Evolutionary conservation across 2,888 invertebrate genomes (phyloP).

Genomic region (Flabesymbios commensalis): DNA sequence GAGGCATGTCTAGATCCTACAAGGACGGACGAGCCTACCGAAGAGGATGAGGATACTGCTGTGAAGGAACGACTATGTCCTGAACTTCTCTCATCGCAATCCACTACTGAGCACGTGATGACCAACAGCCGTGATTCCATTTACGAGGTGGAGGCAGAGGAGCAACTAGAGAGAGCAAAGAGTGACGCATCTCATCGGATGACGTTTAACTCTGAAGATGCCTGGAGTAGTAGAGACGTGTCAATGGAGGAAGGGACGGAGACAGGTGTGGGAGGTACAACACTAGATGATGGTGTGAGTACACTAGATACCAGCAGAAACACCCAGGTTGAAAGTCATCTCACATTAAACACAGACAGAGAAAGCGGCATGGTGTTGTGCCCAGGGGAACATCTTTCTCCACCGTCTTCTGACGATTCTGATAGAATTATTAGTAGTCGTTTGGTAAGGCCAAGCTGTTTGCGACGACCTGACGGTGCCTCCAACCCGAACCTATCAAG

Average conservation of each 20-base stretch:
- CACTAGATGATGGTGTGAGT: not conserved
- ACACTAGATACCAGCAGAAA: too few relatives aligned
- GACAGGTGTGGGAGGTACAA: not conserved
- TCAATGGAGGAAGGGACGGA: not conserved
- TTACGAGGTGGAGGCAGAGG: conserved; percentile 57
- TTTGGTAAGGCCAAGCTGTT: conserved; percentile 23
- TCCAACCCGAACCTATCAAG: conserved; percentile 87
- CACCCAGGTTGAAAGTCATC: too few relatives aligned
- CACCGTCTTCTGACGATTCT: conserved; percentile 7
- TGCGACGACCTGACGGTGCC: conserved; percentile 88
- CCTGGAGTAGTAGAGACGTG: conserved; percentile 15
- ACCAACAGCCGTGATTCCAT: conserved; percentile 46
- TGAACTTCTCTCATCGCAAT: not conserved
- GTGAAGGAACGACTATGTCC: not conserved
- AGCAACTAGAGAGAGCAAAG: conserved; percentile 44
- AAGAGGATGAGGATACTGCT: not conserved
- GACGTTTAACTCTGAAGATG: conserved; percentile 13
- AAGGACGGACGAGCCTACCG: not conserved
- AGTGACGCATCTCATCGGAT: conserved; percentile 4
- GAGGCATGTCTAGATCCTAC: conserved; percentile 13
- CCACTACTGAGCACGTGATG: conserved; percentile 2
- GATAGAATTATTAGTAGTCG: not conserved
- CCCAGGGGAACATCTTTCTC: conserved; percentile 17
- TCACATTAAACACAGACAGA: conserved; percentile 5
- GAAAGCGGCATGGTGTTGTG: conserved; percentile 20